These are phyloP conservation scores for Austrolebias charrua DNA, from an alignment of 2,797 vertebrate species.

Conservation along the genomic window DNA sequence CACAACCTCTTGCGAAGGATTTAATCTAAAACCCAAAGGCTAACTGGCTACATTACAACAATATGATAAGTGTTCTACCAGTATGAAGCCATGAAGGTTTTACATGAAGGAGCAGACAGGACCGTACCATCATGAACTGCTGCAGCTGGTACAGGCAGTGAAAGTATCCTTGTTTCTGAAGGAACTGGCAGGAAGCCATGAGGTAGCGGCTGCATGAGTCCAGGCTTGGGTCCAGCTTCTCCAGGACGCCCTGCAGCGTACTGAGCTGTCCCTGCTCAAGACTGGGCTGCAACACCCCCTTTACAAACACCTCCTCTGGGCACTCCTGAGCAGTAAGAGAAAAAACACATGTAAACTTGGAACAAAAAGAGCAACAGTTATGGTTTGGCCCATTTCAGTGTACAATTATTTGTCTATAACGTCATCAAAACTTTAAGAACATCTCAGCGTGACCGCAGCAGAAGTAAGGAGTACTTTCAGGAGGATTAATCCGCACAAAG, in stretches of 20 bases:
- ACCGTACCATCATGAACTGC: conserved; percentile 94
- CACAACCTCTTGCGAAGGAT: neutral
- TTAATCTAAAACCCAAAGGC: neutral
- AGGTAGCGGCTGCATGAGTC: conserved; percentile 90
- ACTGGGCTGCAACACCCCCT: conserved; percentile 89
- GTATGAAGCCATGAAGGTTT: neutral
- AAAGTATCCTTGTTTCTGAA: conserved; percentile 89
- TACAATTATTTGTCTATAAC: too few relatives aligned
- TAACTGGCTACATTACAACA: too few relatives aligned
- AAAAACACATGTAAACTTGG: too few relatives aligned
- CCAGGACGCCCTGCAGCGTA: conserved; percentile 86
- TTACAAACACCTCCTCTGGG: conserved; percentile 91
- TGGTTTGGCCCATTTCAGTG: too few relatives aligned
- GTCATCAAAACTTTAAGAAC: too few relatives aligned
- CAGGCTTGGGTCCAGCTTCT: conserved; percentile 87
- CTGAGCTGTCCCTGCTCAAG: conserved; percentile 87
- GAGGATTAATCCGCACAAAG: too few relatives aligned
- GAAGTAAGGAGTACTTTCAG: too few relatives aligned
- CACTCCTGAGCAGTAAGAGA: conserved; percentile 79
- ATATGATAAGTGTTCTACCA: too few relatives aligned
- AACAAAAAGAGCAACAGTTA: too few relatives aligned
- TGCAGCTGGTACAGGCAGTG: conserved; percentile 94
- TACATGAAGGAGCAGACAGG: neutral
- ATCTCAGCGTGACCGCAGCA: too few relatives aligned
- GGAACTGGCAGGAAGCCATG: conserved; percentile 93